Conservation (phyloP, 92 coral and sea anemone genomes). For the Hydrozoanthus gracilis region DNA sequence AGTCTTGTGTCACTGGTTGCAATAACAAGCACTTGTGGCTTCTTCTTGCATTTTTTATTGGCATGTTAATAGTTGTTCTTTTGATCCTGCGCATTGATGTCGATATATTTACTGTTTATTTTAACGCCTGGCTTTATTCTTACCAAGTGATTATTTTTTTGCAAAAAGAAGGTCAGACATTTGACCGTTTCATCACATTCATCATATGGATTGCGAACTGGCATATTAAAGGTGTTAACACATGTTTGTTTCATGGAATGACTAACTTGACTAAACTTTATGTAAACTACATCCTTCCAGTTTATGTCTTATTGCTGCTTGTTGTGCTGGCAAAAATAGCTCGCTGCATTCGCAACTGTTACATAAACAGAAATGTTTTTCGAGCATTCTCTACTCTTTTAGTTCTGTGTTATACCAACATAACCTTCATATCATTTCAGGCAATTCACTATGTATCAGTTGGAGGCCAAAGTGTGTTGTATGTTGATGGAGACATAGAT, state of each 20-base stretch:
- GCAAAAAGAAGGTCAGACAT: slow-evolving; percentile 61
- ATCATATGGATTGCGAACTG: slow-evolving; percentile 80
- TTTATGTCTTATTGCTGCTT: slow-evolving; percentile 71
- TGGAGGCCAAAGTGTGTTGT: slow-evolving; percentile 72
- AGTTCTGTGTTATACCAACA: slow-evolving; percentile 80
- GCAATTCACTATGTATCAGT: slow-evolving; percentile 75
- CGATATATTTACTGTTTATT: slow-evolving; percentile 82
- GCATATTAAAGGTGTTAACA: slow-evolving; percentile 56
- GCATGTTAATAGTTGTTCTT: slow-evolving; percentile 64
- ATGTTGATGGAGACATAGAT: slow-evolving; percentile 76
- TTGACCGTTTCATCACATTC: slow-evolving; percentile 73
- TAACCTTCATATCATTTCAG: slow-evolving; percentile 76
- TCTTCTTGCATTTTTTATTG: slow-evolving; percentile 58
- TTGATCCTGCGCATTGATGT: slow-evolving; percentile 74
- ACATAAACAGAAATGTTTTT: slow-evolving; percentile 79
- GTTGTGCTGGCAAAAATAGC: slow-evolving; percentile 70
- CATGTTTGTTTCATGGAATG: slow-evolving; percentile 74
- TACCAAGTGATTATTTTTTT: slow-evolving; percentile 81
- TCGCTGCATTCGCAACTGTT: slow-evolving; percentile 73
- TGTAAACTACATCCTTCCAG: slow-evolving; percentile 73
- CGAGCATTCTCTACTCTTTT: slow-evolving; percentile 78
- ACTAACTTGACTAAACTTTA: slow-evolving; percentile 79
- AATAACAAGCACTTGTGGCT: slow-evolving; percentile 65
- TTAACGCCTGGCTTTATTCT: slow-evolving; percentile 90
- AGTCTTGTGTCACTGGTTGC: slow-evolving; percentile 61